Conservation (phyloP, 2,888 invertebrate species). For the Microchrysa polita region DNA sequence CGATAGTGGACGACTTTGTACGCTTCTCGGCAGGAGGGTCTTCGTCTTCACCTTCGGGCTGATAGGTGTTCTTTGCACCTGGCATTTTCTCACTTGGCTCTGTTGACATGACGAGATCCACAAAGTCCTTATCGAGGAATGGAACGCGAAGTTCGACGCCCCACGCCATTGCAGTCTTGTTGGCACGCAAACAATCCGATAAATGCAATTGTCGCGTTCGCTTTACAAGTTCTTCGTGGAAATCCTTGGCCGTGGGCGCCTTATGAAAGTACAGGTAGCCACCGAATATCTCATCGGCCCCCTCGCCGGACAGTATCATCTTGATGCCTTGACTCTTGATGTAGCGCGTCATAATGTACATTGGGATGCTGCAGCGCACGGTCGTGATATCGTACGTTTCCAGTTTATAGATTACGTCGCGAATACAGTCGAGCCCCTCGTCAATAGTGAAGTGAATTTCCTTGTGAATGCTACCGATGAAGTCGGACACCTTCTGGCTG, state of each 20-base stretch:
- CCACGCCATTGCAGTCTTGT: constrained; percentile 76
- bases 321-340: constrained; percentile 87
- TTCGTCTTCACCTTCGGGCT: constrained; percentile 2
- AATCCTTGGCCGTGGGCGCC: constrained; percentile 77
- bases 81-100: constrained; percentile 77
- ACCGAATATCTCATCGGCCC: constrained; percentile 94
- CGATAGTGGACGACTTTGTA: constrained; percentile 60
- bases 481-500: constrained; percentile 83
- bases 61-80: constrained; percentile 57
- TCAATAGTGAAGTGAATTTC: constrained; percentile 87
- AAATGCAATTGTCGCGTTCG: constrained; percentile 80
- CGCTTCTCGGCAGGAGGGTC: background rate
- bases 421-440: constrained; percentile 73
- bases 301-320: constrained; percentile 92
- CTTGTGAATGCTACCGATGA: constrained; percentile 89
- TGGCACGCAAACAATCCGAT: constrained; percentile 84
- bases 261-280: constrained; percentile 96
- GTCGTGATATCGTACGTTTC: constrained; percentile 76
- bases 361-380: constrained; percentile 65
- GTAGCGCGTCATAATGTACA: constrained; percentile 84
- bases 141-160: constrained; percentile 89
- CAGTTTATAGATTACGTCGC: constrained; percentile 85
- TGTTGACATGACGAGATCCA: constrained; percentile 80
- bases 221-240: constrained; percentile 76
- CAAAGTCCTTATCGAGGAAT: constrained; percentile 88